Percentiles rank a stretch among this genome's conserved stretches.
Evolutionary conservation across 1,140 invertebrate species (phyloP).

Genomic region (Trichonephila clavipes): DNA sequence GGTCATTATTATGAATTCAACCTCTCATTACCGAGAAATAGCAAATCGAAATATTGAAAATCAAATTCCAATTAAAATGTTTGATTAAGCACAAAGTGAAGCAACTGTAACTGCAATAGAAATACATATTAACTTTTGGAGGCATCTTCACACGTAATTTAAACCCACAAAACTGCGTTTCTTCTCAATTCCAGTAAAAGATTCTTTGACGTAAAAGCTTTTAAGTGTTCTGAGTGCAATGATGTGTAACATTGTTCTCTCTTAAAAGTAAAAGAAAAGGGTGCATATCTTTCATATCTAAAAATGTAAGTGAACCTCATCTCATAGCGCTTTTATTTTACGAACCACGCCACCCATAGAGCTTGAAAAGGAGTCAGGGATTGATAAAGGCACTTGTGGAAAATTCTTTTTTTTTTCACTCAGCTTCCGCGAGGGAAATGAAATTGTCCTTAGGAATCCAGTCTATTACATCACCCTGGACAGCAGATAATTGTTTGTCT

Average conservation of each 20-base stretch:
- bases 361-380: not conserved
- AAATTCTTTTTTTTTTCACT: not conserved
- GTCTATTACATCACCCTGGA: not conserved
- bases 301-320: not conserved
- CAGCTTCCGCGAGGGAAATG: not conserved
- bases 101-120: no score
- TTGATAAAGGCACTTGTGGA: not conserved
- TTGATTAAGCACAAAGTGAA: no score
- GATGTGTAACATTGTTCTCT: slow-evolving; percentile 15
- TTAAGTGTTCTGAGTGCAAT: not conserved
- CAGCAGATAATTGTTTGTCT: not conserved
- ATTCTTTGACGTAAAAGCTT: not conserved
- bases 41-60: no score
- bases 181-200: not conserved
- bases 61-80: no score
- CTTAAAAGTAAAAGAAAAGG: not conserved
- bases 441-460: slow-evolving; percentile 21
- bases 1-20: no score
- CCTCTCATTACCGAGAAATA: no score
- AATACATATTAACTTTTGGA: no score
- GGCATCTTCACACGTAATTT: no score
- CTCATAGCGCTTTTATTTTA: not conserved
- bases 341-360: not conserved
- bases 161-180: not conserved
- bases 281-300: not conserved